A percentile compares a stretch with the other conserved stretches of the same genome.
Conservation (phyloP, 2,113 vertebrate genomes). For the Calyptommatus sinebrachiatus region DNA sequence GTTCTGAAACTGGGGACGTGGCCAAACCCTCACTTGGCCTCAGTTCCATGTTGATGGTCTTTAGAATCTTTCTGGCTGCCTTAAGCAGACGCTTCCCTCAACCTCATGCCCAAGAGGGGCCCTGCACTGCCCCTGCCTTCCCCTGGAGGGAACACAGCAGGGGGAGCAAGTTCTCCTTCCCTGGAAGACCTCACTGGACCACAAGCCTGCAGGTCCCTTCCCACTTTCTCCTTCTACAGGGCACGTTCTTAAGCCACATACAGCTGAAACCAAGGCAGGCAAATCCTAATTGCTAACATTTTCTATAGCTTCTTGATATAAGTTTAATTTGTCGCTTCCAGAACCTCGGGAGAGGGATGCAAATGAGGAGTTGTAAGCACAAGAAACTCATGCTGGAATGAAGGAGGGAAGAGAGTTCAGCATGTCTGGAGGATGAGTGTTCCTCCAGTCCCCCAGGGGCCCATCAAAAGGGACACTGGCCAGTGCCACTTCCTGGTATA, state of each 20-base stretch:
- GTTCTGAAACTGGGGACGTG: no score
- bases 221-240: no score
- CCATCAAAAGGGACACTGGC: neutral
- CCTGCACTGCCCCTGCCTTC: no score
- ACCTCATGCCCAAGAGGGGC: no score
- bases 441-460: neutral
- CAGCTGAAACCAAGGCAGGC: neutral
- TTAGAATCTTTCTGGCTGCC: no score
- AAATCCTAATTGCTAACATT: neutral
- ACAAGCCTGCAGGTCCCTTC: no score
- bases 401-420: neutral
- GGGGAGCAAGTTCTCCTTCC: no score
- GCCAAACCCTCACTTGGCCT: no score
- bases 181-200: no score
- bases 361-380: neutral
- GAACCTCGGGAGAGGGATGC: conserved; percentile 9
- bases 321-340: neutral
- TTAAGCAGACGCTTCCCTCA: no score
- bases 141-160: no score
- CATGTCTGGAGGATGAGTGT: neutral
- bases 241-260: neutral
- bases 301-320: neutral
- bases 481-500: neutral
- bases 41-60: no score
- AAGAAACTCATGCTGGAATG: neutral